phyloP scores from a whole-genome alignment of 2,113 vertebrate genomes.

The Illadopsis cleaveri region DNA sequence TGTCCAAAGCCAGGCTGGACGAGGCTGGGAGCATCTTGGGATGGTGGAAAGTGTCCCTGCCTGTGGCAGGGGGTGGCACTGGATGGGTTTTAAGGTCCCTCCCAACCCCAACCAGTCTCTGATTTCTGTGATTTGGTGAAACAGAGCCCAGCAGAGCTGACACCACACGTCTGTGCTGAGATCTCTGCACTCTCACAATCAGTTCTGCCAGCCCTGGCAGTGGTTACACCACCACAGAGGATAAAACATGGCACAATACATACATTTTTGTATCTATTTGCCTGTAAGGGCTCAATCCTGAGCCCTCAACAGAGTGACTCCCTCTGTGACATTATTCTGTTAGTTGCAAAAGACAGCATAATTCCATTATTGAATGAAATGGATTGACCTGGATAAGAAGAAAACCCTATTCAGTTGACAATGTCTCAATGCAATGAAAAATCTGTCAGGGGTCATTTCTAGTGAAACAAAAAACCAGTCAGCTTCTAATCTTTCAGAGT shows the following conservation, averaged over 20 bases:
- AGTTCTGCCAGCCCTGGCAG: neutral
- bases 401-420: neutral
- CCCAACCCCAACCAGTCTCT: neutral
- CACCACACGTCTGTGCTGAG: rapidly evolving
- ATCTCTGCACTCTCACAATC: neutral
- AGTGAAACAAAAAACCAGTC: neutral
- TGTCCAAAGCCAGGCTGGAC: rapidly evolving
- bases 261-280: rapidly evolving
- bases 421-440: neutral
- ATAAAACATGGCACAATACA: neutral
- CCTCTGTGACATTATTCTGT: neutral
- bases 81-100: neutral
- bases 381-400: neutral
- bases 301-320: neutral
- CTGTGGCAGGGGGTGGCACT: neutral
- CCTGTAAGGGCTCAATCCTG: neutral
- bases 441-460: neutral
- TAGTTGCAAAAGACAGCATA: neutral
- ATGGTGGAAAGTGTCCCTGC: rapidly evolving
- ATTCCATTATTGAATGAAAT: neutral
- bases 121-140: neutral
- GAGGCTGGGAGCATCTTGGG: neutral
- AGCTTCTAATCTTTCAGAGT: neutral
- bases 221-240: neutral
- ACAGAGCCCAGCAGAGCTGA: neutral